Evolutionary conservation across 2,797 vertebrate genomes (phyloP), one percentile per base, ranked within the genome.

Genomic region (Protonibea diacanthus): DNA sequence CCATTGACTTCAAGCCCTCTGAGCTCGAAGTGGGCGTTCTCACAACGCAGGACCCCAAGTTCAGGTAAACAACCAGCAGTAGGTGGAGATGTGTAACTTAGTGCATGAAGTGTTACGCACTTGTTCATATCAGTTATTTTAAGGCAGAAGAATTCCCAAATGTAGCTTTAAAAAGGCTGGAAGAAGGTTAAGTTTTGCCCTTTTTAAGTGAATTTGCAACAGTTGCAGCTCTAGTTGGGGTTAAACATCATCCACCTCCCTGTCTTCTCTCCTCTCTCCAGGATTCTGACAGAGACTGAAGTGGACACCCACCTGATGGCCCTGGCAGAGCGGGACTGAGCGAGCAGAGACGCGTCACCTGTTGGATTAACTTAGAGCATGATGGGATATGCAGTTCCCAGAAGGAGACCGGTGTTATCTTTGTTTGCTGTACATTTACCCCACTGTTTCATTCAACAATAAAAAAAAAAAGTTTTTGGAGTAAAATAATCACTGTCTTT

Each of bases 1-100:
- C 97, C 73, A 99, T 99, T 90, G 97, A 99, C 94, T 99, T 99
- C 94, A 99, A 99, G 89, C 97, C 97, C 85, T 98, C 97, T 88
- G 97, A 99, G 95, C 95, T 99, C 67, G 97, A 99, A 94, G 96
- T 98, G 86, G 97, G 96, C 80, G 96, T 98, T 68, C 94, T 99
- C 89, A 97, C 97, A 84, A 94, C 95, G 76, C 96, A 98, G 92
- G 96, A 98, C 80, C 94, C 96, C 82, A 98, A 98, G 88, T 99
- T 98, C 96, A 98, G 97, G 97, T 98, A 91, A 92, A 92, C 64
- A 7, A 42, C 7, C 11, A 5, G 1, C 12, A 18, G 10, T 38
- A 38, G 33, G 2, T 38, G 33, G 27, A 29, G 5, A 2, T 38
- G 33, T 38, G 33, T 38, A 9, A 38, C 33, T 33, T 9, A 8